Conservation (phyloP, 2,113 vertebrate species). For the rat (Rattus norvegicus) region GRCr8 NC_086032.1:61142501-61143000, state of each 20-base stretch:
- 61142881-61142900: neutral
- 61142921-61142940: conserved; percentile 11
- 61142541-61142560: neutral
- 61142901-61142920: neutral
- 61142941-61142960: neutral
- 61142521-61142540: neutral
- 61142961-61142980: neutral
- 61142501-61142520: neutral
- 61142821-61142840: neutral
- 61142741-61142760: neutral
- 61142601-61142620: neutral
- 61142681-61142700: neutral
- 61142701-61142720: neutral
- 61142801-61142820: neutral
- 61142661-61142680: neutral
- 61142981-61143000: neutral
- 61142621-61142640: neutral
- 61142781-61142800: neutral
- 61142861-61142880: neutral
- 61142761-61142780: neutral
- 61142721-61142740: neutral
- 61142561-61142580: neutral
- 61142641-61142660: no score
- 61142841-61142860: neutral
- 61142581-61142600: neutral